A percentile compares a stretch with the other conserved stretches of the same genome.
phyloP scores from a whole-genome alignment of 2,797 vertebrate species.

The Nyctalus aviator region DNA sequence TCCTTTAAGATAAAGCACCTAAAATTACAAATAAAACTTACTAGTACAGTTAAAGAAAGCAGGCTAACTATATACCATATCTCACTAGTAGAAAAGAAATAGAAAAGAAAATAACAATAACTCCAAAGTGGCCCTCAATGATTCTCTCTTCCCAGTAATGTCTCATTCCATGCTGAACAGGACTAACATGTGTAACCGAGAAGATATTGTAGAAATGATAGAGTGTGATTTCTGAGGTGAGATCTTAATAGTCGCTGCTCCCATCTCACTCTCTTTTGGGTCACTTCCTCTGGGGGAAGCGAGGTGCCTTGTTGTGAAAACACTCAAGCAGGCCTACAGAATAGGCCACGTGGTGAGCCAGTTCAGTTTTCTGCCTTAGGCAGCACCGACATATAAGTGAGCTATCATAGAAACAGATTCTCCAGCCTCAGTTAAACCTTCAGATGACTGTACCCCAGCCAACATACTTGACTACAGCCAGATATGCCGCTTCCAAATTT shows the following conservation, averaged over 20 bases:
- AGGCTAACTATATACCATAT: neutral
- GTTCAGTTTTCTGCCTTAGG: neutral
- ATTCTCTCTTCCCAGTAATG: neutral
- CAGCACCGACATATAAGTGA: neutral
- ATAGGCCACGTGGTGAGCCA: neutral
- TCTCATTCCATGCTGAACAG: neutral
- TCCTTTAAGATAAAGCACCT: conserved; percentile 42
- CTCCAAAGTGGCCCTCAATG: neutral
- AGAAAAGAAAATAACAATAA: neutral
- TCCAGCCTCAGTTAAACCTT: neutral
- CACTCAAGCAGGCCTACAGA: neutral
- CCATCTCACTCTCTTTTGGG: neutral
- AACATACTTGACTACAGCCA: neutral
- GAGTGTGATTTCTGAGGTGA: neutral
- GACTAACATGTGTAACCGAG: neutral
- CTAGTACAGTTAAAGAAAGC: conserved; percentile 6
- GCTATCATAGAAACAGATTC: neutral
- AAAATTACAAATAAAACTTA: conserved; percentile 43
- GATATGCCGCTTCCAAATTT: neutral
- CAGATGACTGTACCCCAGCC: neutral
- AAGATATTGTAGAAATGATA: neutral
- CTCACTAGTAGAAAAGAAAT: conserved; percentile 16
- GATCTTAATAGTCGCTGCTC: neutral
- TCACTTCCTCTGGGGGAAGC: neutral
- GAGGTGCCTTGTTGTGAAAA: neutral